A percentile compares a stretch with the other conserved stretches of the same genome.
Evolutionary conservation across 2,797 vertebrate species (phyloP).

Genomic region (Rhinophrynus dorsalis): DNA sequence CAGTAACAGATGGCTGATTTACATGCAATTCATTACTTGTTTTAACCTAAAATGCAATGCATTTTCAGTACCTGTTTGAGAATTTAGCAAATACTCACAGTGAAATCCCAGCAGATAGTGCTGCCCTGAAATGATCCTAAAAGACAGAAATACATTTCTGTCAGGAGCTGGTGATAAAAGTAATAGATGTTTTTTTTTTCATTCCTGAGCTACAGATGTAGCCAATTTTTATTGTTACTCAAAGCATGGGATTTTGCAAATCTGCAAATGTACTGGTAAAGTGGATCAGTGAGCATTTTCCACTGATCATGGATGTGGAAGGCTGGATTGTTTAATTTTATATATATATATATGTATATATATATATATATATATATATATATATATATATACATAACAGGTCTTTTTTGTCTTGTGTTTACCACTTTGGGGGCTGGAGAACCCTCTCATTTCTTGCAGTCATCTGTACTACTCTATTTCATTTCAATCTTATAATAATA

Average conservation of each 20-base stretch:
- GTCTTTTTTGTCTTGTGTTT: too few species aligned
- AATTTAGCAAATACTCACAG: slow-evolving; percentile 15
- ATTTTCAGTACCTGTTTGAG: slow-evolving; percentile 22
- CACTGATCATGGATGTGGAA: too few species aligned
- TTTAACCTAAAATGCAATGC: slow-evolving; percentile 23
- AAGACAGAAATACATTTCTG: neutral
- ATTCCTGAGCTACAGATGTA: neutral
- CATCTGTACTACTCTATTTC: too few species aligned
- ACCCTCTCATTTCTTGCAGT: too few species aligned
- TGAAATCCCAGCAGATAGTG: slow-evolving; percentile 30
- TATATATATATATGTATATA: too few species aligned
- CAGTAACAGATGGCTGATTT: slow-evolving; percentile 36
- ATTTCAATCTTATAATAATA: too few species aligned
- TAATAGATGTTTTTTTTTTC: neutral
- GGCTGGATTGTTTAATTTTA: too few species aligned
- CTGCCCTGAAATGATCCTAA: slow-evolving; percentile 38
- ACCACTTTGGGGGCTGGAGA: too few species aligned
- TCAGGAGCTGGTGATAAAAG: neutral
- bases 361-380: too few species aligned
- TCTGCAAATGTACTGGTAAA: too few species aligned
- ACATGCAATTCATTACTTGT: slow-evolving; percentile 27
- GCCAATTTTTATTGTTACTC: neutral
- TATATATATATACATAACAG: too few species aligned
- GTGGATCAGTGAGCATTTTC: too few species aligned
- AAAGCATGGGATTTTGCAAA: neutral